These are phyloP conservation scores for Dynastes grantii DNA, from an alignment of 2,888 invertebrate genomes.

Conservation along the genomic window DNA sequence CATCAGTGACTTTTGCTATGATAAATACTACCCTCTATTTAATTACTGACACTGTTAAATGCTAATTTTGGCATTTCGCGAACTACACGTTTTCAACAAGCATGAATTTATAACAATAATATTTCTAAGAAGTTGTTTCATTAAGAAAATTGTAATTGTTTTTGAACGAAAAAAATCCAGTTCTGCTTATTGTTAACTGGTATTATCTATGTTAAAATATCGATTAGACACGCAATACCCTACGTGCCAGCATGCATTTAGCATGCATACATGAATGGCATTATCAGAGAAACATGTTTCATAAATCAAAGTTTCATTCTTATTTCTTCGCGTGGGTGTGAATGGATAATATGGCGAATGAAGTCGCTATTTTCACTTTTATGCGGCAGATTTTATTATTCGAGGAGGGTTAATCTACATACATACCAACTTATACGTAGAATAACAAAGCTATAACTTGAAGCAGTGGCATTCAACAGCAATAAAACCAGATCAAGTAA, in stretches of 20 bases:
- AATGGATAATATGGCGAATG: conserved; percentile 7
- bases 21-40: neutral
- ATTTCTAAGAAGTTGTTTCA: too few relatives aligned
- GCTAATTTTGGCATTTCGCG: neutral
- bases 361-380: conserved; percentile 17
- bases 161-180: neutral
- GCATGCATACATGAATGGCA: conserved; percentile 6
- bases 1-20: neutral
- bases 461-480: neutral
- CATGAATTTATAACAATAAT: neutral
- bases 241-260: too few relatives aligned
- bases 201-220: neutral
- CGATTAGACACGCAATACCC: neutral
- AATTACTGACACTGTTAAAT: neutral
- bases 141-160: too few relatives aligned
- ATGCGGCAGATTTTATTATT: conserved; percentile 24
- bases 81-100: neutral
- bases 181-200: neutral
- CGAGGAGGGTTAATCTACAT: conserved; percentile 7
- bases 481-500: neutral
- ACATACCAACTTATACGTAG: neutral
- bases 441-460: conserved; percentile 10
- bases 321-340: conserved; percentile 9
- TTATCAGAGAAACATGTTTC: conserved; percentile 5
- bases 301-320: conserved; percentile 13